phyloP scores from a whole-genome alignment of 2,797 vertebrate species.

The Neopelma chrysocephalum region DNA sequence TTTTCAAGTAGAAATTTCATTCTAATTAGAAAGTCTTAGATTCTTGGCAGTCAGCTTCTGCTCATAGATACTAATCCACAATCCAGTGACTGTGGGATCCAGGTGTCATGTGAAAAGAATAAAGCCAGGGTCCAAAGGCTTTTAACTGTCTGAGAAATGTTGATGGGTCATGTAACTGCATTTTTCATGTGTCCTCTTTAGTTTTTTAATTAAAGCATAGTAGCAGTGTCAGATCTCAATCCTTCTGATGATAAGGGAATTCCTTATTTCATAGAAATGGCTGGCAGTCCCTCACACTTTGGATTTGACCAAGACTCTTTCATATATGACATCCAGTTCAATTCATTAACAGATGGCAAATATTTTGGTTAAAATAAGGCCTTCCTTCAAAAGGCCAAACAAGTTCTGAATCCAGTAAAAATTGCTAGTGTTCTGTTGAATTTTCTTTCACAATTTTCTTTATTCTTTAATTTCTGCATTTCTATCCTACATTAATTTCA shows the following conservation, averaged over 20 bases:
- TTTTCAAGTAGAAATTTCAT: constrained; percentile 18
- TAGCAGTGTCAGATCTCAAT: neutral
- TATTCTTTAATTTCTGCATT: neutral
- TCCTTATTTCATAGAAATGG: neutral
- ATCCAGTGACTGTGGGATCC: neutral
- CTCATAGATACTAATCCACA: neutral
- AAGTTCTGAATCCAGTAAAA: neutral
- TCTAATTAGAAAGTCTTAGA: neutral
- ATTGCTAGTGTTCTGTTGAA: neutral
- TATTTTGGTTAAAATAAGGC: neutral
- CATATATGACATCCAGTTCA: neutral
- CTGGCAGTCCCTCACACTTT: neutral
- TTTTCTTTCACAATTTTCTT: neutral
- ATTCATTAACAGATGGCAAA: neutral
- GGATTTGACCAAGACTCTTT: neutral
- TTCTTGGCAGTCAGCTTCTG: neutral
- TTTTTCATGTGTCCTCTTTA: neutral
- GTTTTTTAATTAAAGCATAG: neutral
- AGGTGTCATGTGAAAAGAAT: neutral
- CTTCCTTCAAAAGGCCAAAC: neutral
- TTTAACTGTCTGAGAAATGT: neutral
- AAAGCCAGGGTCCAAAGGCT: neutral
- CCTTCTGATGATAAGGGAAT: neutral
- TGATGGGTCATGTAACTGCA: neutral
- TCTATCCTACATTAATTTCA: neutral